phyloP scores from a whole-genome alignment of 2,888 invertebrate species.

The Drosophila fulvimacula region DNA sequence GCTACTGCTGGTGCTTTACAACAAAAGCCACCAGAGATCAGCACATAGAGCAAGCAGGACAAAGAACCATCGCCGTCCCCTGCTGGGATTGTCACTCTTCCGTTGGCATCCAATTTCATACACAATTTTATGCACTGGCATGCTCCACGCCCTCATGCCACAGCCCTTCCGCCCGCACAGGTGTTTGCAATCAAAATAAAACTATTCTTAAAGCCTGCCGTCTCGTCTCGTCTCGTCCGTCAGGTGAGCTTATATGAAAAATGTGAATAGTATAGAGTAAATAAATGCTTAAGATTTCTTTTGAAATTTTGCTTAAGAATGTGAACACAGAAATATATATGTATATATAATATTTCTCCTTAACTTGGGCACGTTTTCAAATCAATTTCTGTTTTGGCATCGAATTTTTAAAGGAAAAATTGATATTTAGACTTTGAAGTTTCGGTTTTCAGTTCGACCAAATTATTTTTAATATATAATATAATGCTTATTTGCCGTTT shows the following conservation, averaged over 20 bases:
- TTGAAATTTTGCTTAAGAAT: background rate
- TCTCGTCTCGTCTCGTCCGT: too few relatives aligned
- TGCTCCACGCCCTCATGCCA: conserved; percentile 8
- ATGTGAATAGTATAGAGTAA: background rate
- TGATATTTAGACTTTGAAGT: background rate
- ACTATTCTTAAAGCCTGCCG: background rate
- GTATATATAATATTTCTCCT: background rate
- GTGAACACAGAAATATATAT: background rate
- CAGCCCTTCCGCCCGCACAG: background rate
- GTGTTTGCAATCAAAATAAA: conserved; percentile 10
- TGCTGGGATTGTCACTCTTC: conserved; percentile 40
- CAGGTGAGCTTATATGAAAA: background rate
- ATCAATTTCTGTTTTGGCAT: background rate
- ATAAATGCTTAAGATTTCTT: background rate
- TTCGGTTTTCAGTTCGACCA: background rate
- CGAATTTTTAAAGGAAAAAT: background rate
- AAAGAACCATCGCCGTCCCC: conserved; percentile 13
- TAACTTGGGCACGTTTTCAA: background rate
- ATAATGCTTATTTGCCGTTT: too few relatives aligned
- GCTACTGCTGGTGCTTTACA: conserved; percentile 16
- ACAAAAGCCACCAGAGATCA: conserved; percentile 38
- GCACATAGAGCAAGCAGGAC: conserved; percentile 20
- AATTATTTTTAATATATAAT: too few relatives aligned
- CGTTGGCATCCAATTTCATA: conserved; percentile 57
- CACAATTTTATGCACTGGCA: conserved; percentile 64